Evolutionary conservation across 2,797 vertebrate species (phyloP).

Genomic region (Catamblyrhynchus diadema): DNA sequence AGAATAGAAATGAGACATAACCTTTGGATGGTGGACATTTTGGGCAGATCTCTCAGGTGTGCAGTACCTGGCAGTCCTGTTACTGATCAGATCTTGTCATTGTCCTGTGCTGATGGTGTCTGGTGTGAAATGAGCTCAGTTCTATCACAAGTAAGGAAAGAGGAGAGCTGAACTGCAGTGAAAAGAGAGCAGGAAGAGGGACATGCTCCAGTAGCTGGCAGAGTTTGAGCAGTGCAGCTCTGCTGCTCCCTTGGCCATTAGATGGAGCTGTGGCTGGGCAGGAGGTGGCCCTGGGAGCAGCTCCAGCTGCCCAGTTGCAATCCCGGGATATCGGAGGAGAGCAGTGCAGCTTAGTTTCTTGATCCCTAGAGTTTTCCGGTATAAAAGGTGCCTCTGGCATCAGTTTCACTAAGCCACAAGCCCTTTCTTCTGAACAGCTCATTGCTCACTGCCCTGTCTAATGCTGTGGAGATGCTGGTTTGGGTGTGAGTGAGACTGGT

Average conservation of each 20-base stretch:
- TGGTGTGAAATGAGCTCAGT: background rate
- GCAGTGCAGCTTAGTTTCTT: background rate
- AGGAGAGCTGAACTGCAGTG: background rate
- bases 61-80: background rate
- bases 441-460: background rate
- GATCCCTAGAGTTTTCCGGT: background rate
- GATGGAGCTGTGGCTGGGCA: constrained; percentile 41
- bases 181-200: background rate
- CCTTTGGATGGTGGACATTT: background rate
- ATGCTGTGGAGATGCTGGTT: background rate
- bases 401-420: background rate
- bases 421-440: background rate
- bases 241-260: background rate
- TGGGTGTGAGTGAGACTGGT: background rate
- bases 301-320: background rate
- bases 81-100: background rate
- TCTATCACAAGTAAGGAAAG: background rate
- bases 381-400: background rate
- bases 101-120: background rate
- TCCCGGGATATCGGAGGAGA: background rate
- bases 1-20: background rate
- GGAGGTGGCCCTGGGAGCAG: background rate
- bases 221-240: background rate
- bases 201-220: background rate
- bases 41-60: background rate